Conservation (phyloP, 2,113 vertebrate genomes). For the Pteruthius melanotis region DNA sequence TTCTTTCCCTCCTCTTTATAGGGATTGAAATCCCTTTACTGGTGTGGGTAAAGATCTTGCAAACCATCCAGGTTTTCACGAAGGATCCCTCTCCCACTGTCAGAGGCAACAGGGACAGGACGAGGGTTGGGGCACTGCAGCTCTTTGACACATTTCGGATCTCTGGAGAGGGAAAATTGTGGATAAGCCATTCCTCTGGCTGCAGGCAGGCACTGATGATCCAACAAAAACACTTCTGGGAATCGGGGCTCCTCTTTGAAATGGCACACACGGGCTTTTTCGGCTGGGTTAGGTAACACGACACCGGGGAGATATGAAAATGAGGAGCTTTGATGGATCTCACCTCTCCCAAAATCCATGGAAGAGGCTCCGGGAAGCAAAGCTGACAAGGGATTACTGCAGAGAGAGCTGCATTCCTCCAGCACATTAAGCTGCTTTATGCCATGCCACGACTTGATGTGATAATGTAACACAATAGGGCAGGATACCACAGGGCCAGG, state of each 20-base stretch:
- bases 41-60: background rate
- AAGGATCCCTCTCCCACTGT: background rate
- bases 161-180: background rate
- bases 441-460: constrained; percentile 37
- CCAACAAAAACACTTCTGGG: constrained; percentile 32
- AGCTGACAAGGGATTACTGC: constrained; percentile 39
- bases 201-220: background rate
- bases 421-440: constrained; percentile 18
- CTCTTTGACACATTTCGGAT: constrained; percentile 3
- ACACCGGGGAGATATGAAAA: background rate
- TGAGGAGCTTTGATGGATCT: constrained; percentile 27
- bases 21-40: background rate
- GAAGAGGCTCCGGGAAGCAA: background rate
- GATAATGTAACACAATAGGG: background rate
- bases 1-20: rapidly evolving
- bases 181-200: background rate
- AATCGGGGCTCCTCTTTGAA: background rate
- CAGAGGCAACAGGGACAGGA: background rate
- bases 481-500: background rate
- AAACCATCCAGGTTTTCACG: background rate
- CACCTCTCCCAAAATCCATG: background rate
- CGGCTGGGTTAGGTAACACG: background rate
- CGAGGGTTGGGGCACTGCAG: background rate
- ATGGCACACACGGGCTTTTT: background rate
- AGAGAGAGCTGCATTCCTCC: background rate